Conservation (phyloP, 2,113 vertebrate genomes). For the Carassius auratus region DNA sequence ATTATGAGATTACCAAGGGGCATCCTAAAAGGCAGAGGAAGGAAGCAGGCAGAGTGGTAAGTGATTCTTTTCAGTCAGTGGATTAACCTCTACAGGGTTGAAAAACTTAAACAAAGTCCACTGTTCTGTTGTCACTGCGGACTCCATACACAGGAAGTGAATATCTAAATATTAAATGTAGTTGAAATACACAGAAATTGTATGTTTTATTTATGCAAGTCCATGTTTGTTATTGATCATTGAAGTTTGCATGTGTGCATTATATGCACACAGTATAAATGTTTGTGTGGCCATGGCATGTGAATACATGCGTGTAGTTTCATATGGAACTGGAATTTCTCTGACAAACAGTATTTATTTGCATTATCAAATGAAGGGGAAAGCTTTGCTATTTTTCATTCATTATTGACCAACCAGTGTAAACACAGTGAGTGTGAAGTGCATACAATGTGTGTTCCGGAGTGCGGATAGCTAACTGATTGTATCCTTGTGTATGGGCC, state of each 20-base stretch:
- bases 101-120: constrained; percentile 35
- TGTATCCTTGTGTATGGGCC: constrained; percentile 52
- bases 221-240: constrained; percentile 1
- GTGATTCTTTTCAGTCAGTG: constrained; percentile 55
- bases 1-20: constrained; percentile 51
- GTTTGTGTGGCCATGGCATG: constrained; percentile 18
- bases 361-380: constrained; percentile 57
- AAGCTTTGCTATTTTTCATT: constrained; percentile 44
- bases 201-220: constrained; percentile 4
- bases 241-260: neutral
- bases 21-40: constrained; percentile 27
- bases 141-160: neutral
- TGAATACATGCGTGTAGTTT: constrained; percentile 13
- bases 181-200: neutral
- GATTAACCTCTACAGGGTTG: constrained; percentile 48
- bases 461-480: constrained; percentile 56
- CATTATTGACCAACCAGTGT: constrained; percentile 52
- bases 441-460: constrained; percentile 44
- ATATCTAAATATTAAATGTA: neutral
- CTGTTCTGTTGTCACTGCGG: constrained; percentile 17
- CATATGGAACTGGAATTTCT: constrained; percentile 32
- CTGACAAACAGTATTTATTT: constrained; percentile 51
- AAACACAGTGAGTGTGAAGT: constrained; percentile 55
- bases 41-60: constrained; percentile 41
- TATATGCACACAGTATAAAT: neutral